Percentiles rank a stretch among this genome's conserved stretches.
Evolutionary conservation across 2,113 vertebrate species (phyloP).

Genomic region (Gallinago media): DNA sequence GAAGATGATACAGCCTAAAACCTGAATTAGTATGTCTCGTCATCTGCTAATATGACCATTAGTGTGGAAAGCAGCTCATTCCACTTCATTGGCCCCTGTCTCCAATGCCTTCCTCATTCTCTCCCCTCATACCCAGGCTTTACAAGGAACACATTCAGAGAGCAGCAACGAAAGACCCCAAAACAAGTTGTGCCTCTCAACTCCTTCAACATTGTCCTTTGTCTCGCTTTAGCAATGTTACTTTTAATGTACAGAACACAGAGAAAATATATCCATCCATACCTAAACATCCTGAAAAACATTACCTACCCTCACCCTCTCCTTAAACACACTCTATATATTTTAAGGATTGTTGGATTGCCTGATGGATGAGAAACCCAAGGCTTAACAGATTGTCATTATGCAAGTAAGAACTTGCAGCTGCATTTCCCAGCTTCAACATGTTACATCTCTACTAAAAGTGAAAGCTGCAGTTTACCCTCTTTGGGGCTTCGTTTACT

Average conservation of each 20-base stretch:
- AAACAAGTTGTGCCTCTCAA: not conserved
- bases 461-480: not conserved
- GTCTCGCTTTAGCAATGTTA: not conserved
- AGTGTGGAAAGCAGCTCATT: not conserved
- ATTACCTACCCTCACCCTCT: not conserved
- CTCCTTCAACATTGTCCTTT: not conserved
- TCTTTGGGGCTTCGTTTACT: not conserved
- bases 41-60: not conserved
- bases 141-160: not conserved
- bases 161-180: not conserved
- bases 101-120: not conserved
- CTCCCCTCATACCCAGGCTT: not conserved
- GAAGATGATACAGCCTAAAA: not conserved
- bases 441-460: not conserved
- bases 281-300: not conserved
- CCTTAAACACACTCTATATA: not conserved
- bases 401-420: not conserved
- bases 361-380: not conserved
- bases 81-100: not conserved
- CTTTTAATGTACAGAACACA: fast-evolving
- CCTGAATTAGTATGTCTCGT: not conserved
- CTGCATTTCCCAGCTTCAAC: not conserved
- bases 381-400: not conserved
- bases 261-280: not conserved
- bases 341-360: not conserved